Conservation (phyloP, 2,797 vertebrate species). For the Ficedula albicollis region DNA sequence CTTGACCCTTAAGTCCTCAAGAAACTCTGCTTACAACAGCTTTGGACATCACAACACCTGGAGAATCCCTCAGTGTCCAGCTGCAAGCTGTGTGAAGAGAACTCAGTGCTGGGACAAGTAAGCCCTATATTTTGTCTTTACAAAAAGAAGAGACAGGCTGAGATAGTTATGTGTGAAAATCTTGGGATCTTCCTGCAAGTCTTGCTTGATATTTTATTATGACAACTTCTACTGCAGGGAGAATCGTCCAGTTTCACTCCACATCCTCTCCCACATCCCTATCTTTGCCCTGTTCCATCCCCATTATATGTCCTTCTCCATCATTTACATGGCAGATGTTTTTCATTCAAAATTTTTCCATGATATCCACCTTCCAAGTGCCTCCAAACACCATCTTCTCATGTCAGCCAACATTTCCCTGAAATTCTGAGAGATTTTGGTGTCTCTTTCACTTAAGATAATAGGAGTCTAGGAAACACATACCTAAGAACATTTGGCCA, state of each 20-base stretch:
- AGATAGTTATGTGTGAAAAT: neutral
- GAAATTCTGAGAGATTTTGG: neutral
- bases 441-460: neutral
- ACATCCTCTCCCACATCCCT: neutral
- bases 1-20: neutral
- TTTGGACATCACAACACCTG: accelerated
- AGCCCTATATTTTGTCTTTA: neutral
- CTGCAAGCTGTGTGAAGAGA: neutral
- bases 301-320: neutral
- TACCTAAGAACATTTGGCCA: neutral
- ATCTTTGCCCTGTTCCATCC: neutral
- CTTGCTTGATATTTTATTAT: neutral
- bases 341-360: neutral
- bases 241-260: neutral
- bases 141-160: neutral
- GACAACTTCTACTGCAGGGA: neutral
- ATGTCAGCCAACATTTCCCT: neutral
- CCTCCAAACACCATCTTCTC: neutral
- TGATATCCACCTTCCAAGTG: accelerated
- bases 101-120: neutral
- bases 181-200: neutral
- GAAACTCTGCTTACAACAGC: neutral
- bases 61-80: neutral
- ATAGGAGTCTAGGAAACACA: neutral
- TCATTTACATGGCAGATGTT: neutral